phyloP scores from a whole-genome alignment of 2,888 invertebrate species.

The Aporophyla lueneburgensis region DNA sequence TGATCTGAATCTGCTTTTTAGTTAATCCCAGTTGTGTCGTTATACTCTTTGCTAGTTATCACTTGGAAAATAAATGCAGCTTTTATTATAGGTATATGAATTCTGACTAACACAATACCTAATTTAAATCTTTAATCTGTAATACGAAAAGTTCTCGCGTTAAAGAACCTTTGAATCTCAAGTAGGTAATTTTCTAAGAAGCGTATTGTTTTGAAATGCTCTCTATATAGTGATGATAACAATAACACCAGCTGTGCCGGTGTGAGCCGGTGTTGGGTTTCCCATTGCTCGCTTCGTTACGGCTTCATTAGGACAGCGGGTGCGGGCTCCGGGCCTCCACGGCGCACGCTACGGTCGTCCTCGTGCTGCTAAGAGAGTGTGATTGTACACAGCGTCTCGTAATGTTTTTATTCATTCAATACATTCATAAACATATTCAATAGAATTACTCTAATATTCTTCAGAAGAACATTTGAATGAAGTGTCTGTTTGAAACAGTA shows the following conservation, averaged over 20 bases:
- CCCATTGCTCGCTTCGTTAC: slow-evolving; percentile 83
- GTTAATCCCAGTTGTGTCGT: slow-evolving; percentile 68
- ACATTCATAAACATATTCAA: slow-evolving; percentile 16
- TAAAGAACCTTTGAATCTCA: slow-evolving; percentile 65
- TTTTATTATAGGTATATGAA: slow-evolving; percentile 1
- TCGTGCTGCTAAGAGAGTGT: slow-evolving; percentile 52
- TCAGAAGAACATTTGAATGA: slow-evolving; percentile 1
- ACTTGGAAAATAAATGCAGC: slow-evolving; percentile 25
- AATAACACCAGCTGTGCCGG: slow-evolving; percentile 83
- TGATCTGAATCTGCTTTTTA: slow-evolving; percentile 87
- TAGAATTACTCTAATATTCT: slow-evolving; percentile 12
- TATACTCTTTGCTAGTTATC: slow-evolving; percentile 37
- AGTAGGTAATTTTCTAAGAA: slow-evolving; percentile 71
- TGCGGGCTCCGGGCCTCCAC: slow-evolving; percentile 58
- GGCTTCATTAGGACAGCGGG: slow-evolving; percentile 84
- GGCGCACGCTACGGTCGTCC: slow-evolving; percentile 49
- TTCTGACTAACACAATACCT: slow-evolving; percentile 9
- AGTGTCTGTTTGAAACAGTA: slow-evolving; percentile 23
- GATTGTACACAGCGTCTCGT: slow-evolving; percentile 54
- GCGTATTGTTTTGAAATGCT: slow-evolving; percentile 75
- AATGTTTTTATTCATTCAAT: slow-evolving; percentile 46
- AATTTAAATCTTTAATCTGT: slow-evolving; percentile 33
- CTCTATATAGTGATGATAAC: slow-evolving; percentile 79
- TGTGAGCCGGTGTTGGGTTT: slow-evolving; percentile 80
- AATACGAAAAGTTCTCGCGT: slow-evolving; percentile 47